These are phyloP conservation scores for Megalonaias nervosa DNA, from an alignment of 1,140 invertebrate species.

Conservation along the genomic window DNA sequence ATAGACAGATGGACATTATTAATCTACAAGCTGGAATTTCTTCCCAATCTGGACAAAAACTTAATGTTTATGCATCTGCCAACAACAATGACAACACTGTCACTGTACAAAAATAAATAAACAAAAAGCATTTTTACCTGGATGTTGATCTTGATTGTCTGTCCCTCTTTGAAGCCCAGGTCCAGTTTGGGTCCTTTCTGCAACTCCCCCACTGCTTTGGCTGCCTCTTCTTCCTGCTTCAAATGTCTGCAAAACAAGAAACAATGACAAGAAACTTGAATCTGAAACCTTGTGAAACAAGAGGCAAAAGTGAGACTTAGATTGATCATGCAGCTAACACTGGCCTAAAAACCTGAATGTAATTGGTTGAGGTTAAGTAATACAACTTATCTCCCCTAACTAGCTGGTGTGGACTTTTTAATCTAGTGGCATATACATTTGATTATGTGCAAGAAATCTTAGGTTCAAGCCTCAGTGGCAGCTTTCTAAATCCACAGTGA, in stretches of 20 bases:
- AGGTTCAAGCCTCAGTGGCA: too few relatives aligned
- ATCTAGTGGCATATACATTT: too few relatives aligned
- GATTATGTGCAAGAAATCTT: too few relatives aligned
- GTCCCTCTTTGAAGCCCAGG: constrained; percentile 98
- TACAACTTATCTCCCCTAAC: too few relatives aligned
- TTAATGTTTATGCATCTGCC: too few relatives aligned
- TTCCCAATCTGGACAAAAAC: too few relatives aligned
- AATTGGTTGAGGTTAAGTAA: background rate
- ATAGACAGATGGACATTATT: too few relatives aligned
- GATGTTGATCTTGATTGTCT: constrained; percentile 99
- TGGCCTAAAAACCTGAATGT: background rate
- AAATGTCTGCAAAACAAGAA: constrained; percentile 77
- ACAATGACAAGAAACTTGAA: background rate
- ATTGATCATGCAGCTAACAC: background rate
- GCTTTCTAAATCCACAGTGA: too few relatives aligned
- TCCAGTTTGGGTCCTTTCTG: constrained; percentile 82
- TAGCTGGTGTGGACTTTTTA: too few relatives aligned
- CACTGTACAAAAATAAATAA: constrained; percentile 11
- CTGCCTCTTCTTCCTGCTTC: constrained; percentile 85
- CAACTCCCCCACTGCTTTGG: constrained; percentile 73
- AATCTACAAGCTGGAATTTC: too few relatives aligned
- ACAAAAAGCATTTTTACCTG: constrained; percentile 79
- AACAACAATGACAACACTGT: background rate
- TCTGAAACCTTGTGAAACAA: background rate
- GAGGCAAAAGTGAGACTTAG: background rate